These are phyloP conservation scores for Xestia ashworthii DNA, from an alignment of 2,888 invertebrate genomes.

Conservation along the genomic window DNA sequence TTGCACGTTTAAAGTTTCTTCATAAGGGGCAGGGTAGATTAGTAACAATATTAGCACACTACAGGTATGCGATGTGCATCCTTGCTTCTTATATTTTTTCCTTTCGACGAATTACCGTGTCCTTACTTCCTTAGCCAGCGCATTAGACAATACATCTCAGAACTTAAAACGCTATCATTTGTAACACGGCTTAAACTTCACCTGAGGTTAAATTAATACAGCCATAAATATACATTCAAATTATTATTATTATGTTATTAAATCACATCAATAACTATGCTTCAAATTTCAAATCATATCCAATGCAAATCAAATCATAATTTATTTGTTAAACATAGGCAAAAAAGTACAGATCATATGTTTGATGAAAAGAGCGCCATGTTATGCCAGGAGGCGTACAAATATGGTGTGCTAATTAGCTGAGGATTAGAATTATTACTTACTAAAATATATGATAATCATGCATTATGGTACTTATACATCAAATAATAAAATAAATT, in stretches of 20 bases:
- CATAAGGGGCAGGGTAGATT: not conserved
- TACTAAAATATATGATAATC: too few species aligned
- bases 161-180: not conserved
- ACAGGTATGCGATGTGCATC: not conserved
- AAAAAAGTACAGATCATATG: too few species aligned
- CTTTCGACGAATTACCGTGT: not conserved
- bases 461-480: too few species aligned
- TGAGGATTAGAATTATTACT: too few species aligned
- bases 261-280: not conserved
- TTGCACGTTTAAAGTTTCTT: not conserved
- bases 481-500: too few species aligned
- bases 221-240: not conserved
- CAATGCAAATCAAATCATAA: too few species aligned
- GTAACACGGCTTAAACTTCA: not conserved
- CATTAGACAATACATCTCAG: not conserved
- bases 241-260: not conserved
- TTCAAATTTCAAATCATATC: not conserved
- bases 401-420: too few species aligned
- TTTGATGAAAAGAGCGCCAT: too few species aligned
- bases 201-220: not conserved
- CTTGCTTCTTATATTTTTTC: not conserved
- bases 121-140: too few species aligned
- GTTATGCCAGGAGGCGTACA: too few species aligned
- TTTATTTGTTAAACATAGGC: too few species aligned
- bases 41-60: not conserved